Conservation (phyloP, 2,888 invertebrate genomes). For the Zygothrica quintamaculata region DNA sequence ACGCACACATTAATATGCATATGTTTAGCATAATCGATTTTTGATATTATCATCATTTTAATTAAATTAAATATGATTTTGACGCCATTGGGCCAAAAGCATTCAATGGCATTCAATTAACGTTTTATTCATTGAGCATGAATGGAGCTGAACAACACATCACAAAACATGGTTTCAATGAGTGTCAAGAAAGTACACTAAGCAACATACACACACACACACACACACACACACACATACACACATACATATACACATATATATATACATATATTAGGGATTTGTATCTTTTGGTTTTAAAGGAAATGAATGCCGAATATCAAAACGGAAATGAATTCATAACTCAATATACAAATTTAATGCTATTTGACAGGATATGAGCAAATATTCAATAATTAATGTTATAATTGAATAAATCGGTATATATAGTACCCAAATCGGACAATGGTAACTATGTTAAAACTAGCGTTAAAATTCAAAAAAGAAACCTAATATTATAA, state of each 20-base stretch:
- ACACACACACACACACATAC: background rate
- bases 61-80: conserved; percentile 69
- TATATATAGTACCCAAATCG: no score
- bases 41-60: conserved; percentile 69
- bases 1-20: background rate
- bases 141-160: conserved; percentile 40
- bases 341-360: background rate
- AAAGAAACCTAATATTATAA: no score
- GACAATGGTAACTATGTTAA: conserved; percentile 53
- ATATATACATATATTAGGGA: background rate
- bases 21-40: conserved; percentile 13
- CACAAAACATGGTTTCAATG: conserved; percentile 9
- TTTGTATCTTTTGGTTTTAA: conserved; percentile 3
- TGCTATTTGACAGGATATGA: no score
- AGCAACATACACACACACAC: conserved; percentile 18
- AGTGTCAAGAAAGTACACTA: conserved; percentile 27
- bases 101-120: conserved; percentile 46
- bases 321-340: conserved; percentile 29
- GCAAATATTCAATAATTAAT: no score
- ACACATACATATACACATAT: no score
- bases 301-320: conserved; percentile 29
- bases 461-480: conserved; percentile 3
- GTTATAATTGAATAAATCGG: no score
- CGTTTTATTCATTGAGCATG: conserved; percentile 56
- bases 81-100: conserved; percentile 24